These are phyloP conservation scores for Entomyzon cyanotis DNA, from an alignment of 2,113 vertebrate genomes.

Conservation along the genomic window DNA sequence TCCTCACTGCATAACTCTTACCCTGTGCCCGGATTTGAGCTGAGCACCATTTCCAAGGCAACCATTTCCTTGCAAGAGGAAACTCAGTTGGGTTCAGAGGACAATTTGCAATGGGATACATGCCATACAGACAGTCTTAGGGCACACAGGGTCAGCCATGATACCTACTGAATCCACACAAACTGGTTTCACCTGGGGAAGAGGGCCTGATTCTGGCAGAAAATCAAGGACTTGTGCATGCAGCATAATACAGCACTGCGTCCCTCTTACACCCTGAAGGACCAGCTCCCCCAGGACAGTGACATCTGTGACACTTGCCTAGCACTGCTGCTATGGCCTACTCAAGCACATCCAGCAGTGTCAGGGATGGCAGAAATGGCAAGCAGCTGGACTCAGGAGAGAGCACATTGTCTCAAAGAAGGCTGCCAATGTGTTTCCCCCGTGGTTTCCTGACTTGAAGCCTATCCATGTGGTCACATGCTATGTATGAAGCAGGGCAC, in stretches of 20 bases:
- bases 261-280: neutral
- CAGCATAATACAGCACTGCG: neutral
- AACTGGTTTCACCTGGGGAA: neutral
- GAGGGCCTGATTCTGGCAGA: neutral
- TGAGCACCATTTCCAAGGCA: neutral
- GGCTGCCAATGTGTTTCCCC: neutral
- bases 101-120: neutral
- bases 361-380: neutral
- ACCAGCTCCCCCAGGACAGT: neutral
- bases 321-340: neutral
- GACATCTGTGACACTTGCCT: neutral
- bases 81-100: neutral
- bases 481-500: neutral
- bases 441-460: neutral
- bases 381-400: neutral
- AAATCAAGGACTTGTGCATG: neutral
- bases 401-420: accelerated
- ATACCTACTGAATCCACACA: neutral
- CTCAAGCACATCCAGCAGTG: neutral
- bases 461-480: neutral
- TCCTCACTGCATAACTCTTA: neutral
- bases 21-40: neutral
- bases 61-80: neutral
- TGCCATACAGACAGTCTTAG: neutral
- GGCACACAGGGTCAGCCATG: neutral